Base-by-base conservation (phyloP, 2,797 vertebrate species). In the Tapera naevia region DNA sequence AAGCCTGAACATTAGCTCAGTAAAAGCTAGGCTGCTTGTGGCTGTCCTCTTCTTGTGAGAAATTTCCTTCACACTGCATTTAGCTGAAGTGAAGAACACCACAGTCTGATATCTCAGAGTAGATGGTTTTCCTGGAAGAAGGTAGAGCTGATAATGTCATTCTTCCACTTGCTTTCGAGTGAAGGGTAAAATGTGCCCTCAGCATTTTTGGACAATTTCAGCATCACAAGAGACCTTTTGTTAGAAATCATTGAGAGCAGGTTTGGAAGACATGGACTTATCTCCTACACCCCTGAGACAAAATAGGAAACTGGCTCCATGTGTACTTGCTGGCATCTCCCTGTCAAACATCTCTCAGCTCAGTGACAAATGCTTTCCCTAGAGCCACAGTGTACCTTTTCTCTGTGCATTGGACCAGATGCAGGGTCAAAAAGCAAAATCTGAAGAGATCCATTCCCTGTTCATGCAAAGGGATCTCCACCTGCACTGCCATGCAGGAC, bases 391-490 rank as follows among this genome's bases (percentile, higher is more conserved):
- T 4, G 58, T 10, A n/a, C 32, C 69, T 91, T 88, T 88, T 65
- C 57, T 70, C 92, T 71, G 57, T 39, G 18, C 32, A 7, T 3
- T 83, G 69, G 94, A 90, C 41, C 46, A 64, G 19, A 65, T 66
- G 43, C 89, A 79, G 28, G 15, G 9, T 33, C 22, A 48, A 51
- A 94, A 89, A 45, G 39, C 62, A 89, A 84, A 57, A 66, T 58
- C 62, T n/a, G 60, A 48, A 80, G 48, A 69, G 54, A 62, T 70
- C 74, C 62, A 57, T 43, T 80, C 67, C 73, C 18, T 11, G 4
- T 18, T 96, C 78, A 88, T 41, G 27, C 81, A 76, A 75, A 86
- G 48, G 64, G 46, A 41, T 51, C 35, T 78, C 18, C 73, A 88
- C 87, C 72, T 89, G 62, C 56, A 48, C 8, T 1, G 30, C 32